phyloP scores from a whole-genome alignment of 1,140 invertebrate species.

The Heliconius himera region DNA sequence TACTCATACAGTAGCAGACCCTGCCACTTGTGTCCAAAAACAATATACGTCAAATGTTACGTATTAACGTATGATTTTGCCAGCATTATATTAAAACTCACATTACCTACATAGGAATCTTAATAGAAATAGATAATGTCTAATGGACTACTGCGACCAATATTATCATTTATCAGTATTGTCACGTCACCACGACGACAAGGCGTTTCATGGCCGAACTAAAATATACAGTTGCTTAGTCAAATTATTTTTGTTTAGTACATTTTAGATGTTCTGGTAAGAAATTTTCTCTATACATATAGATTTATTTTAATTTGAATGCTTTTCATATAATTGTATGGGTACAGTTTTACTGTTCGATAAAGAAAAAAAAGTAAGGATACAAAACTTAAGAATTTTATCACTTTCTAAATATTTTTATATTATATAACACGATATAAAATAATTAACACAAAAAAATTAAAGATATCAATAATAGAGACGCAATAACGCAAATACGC shows the following conservation, averaged over 20 bases:
- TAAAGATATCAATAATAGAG: not conserved
- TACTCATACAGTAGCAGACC: slow-evolving; percentile 46
- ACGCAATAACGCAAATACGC: slow-evolving; percentile 45
- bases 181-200: not conserved
- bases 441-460: not conserved
- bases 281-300: not conserved
- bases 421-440: too few species aligned
- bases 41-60: slow-evolving; percentile 36
- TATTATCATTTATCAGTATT: slow-evolving; percentile 11
- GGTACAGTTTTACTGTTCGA: too few species aligned
- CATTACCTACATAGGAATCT: slow-evolving; percentile 33
- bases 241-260: slow-evolving; percentile 25
- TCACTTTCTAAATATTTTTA: too few species aligned
- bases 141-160: slow-evolving; percentile 8
- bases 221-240: slow-evolving; percentile 21
- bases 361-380: too few species aligned
- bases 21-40: slow-evolving; percentile 39
- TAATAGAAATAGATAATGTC: slow-evolving; percentile 37
- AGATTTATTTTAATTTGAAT: too few species aligned
- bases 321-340: too few species aligned
- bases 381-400: too few species aligned
- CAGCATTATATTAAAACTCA: slow-evolving; percentile 8
- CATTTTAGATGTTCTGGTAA: not conserved
- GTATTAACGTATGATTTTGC: slow-evolving; percentile 19
- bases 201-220: not conserved